Evolutionary conservation across 1,140 invertebrate species (phyloP).

Genomic region (Euwallacea similis): DNA sequence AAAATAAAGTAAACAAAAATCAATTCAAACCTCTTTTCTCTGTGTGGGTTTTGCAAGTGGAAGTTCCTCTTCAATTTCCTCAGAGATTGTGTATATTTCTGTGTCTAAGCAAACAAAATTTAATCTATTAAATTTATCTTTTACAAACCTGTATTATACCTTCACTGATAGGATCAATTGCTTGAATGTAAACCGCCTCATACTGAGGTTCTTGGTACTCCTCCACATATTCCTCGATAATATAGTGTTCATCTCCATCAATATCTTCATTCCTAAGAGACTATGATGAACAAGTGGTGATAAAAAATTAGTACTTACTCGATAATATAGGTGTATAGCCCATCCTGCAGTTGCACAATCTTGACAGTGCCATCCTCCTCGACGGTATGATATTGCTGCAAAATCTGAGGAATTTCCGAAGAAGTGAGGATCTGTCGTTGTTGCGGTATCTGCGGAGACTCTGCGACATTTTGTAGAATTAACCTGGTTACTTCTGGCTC

Average conservation of each 20-base stretch:
- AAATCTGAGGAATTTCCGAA: constrained; percentile 30
- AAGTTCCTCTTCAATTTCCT: constrained; percentile 39
- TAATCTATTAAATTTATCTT: neutral
- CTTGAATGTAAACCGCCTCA: constrained; percentile 31
- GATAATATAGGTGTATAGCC: constrained; percentile 43
- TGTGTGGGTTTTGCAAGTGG: constrained; percentile 11
- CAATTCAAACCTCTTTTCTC: too few relatives aligned
- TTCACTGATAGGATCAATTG: constrained; percentile 5
- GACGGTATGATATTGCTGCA: constrained; percentile 30
- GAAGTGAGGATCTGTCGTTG: neutral
- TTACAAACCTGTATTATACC: neutral
- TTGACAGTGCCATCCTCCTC: constrained; percentile 50
- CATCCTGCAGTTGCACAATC: constrained; percentile 44
- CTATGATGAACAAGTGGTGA: neutral
- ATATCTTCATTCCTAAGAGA: constrained; percentile 22
- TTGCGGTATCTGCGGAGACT: constrained; percentile 3
- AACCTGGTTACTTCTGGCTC: neutral
- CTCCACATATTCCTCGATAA: constrained; percentile 34
- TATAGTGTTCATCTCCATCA: constrained; percentile 31
- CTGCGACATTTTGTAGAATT: neutral
- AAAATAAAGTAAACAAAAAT: too few relatives aligned
- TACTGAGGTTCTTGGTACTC: constrained; percentile 33
- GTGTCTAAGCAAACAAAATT: too few relatives aligned
- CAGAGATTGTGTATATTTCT: constrained; percentile 29
- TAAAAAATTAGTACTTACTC: constrained; percentile 34